Evolutionary conservation across 2,797 vertebrate species (phyloP), one percentile per base, ranked within the genome.

Genomic region (Myotis findleyi): DNA sequence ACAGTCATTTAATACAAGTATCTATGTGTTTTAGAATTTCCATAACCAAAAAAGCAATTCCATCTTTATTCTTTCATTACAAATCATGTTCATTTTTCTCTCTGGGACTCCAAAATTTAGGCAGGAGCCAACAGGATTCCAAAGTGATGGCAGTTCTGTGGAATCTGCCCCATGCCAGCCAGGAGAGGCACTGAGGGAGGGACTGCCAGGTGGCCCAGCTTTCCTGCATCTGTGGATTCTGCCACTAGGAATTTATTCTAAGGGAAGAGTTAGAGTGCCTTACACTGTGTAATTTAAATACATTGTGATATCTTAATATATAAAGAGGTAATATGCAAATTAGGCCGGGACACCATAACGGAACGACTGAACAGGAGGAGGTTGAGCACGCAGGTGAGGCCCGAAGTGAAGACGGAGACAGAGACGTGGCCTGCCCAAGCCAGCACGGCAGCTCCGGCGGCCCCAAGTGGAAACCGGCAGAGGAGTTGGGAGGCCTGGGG

Each of bases 121-220:
- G 21, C 7, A 33, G 13, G 55, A 33, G 1, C 5, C 3, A 0
- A 36, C 18, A 1, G 21, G 16, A 30, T 30, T 69, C 27, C 5
- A 2, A 14, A 36, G 49, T 20, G 4, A 16, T 49, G 17, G 59
- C 64, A 7, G 0, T 53, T 44, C 33, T 64, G 23, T 4, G 17
- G 16, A 38, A 6, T 27, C 27, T 18, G 9, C 17, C 16, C 25
- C 13, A 7, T 13, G 5, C 53, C 6, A 0, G 21, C 7, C 0
- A 11, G 47, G 38, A 66, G 33, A 64, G 25, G 27, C 75, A 4
- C 44, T 53, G 44, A 93, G 20, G 20, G 18, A 57, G 30, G 53
- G 27, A 1, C 6, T 7, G 7, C n/a, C 55, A 71, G 4, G 38
- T 30, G 21, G 17, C 17, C 6, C 27, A 21, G 17, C 57, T 4